phyloP scores from a whole-genome alignment of 2,888 invertebrate genomes.

The Sesia apiformis region DNA sequence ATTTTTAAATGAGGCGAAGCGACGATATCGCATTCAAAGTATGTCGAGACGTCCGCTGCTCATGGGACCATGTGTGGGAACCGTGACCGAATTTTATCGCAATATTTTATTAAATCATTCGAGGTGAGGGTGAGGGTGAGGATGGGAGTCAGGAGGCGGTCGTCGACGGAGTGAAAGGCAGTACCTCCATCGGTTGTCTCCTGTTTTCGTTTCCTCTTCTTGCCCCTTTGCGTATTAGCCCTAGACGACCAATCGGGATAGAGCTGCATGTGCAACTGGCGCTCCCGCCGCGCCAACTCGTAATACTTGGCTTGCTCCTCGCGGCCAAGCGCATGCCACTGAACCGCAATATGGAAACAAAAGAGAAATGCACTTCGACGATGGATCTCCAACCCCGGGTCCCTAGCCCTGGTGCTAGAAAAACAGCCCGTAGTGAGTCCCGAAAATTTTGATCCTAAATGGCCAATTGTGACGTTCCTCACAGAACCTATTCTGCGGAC shows the following conservation, averaged over 20 bases:
- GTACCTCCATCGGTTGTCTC: constrained; percentile 97
- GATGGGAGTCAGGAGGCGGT: constrained; percentile 9
- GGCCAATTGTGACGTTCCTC: constrained; percentile 71
- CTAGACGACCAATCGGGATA: constrained; percentile 99
- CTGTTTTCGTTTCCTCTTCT: constrained; percentile 99
- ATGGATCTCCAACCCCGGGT: constrained; percentile 43
- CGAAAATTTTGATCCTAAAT: constrained; percentile 68
- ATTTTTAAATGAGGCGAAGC: constrained; percentile 51
- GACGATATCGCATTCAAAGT: constrained; percentile 24
- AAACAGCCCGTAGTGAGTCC: constrained; percentile 77
- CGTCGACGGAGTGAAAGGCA: constrained; percentile 61
- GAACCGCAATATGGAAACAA: constrained; percentile 74
- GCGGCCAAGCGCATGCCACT: constrained; percentile 99
- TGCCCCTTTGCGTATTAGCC: constrained; percentile 99
- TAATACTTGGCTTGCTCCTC: constrained; percentile 99
- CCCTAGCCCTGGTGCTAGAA: constrained; percentile 80
- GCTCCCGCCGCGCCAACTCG: constrained; percentile 98
- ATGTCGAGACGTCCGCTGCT: constrained; percentile 44
- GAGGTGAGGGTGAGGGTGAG: constrained; percentile 4
- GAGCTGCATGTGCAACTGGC: constrained; percentile 99
- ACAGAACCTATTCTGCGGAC: constrained; percentile 75
- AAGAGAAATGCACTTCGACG: constrained; percentile 71
- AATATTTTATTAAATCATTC: not conserved
- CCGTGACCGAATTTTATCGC: constrained; percentile 26
- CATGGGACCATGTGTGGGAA: constrained; percentile 23